Evolutionary conservation across 2,113 vertebrate species (phyloP).

Genomic region (Nycticryphes semicollaris): DNA sequence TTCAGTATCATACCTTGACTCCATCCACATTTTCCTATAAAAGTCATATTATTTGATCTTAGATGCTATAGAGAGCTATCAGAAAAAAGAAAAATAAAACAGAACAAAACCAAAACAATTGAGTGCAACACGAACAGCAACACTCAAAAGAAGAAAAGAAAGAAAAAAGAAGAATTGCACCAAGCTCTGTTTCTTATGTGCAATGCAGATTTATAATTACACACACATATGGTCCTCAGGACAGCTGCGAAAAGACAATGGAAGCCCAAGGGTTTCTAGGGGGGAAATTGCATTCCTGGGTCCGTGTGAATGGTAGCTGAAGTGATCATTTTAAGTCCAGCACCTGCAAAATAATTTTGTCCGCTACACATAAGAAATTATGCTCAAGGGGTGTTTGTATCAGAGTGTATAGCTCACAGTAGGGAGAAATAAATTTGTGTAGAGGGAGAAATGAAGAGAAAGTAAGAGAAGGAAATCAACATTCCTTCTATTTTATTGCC

Average conservation of each 20-base stretch:
- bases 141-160: background rate
- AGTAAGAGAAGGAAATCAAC: background rate
- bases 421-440: background rate
- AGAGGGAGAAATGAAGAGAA: background rate
- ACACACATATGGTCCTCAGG: background rate
- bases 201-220: background rate
- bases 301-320: constrained; percentile 34
- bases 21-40: background rate
- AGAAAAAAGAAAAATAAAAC: background rate
- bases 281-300: background rate
- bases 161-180: constrained; percentile 1
- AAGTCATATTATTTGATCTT: background rate
- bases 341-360: background rate
- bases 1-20: background rate
- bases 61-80: background rate
- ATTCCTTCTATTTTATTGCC: background rate
- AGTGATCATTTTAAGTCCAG: constrained; percentile 36
- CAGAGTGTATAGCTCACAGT: background rate
- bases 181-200: background rate
- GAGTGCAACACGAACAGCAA: constrained; percentile 12
- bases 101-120: background rate
- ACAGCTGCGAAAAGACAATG: background rate
- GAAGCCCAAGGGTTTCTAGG: background rate
- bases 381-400: background rate
- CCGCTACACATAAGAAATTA: background rate